These are phyloP conservation scores for Eledona agricola DNA, from an alignment of 2,888 invertebrate species.

Conservation along the genomic window DNA sequence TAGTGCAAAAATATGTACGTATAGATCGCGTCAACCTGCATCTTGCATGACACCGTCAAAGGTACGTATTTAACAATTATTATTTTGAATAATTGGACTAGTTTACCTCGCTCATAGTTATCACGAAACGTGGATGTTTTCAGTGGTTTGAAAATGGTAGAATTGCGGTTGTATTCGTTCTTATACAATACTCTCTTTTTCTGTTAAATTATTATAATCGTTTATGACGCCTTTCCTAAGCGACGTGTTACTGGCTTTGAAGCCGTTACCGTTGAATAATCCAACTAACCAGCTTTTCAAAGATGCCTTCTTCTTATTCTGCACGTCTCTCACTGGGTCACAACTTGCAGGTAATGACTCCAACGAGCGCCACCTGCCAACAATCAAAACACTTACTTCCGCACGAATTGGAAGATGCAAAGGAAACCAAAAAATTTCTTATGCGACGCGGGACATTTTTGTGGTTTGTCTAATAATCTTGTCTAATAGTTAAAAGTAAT, in stretches of 20 bases:
- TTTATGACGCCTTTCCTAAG: slow-evolving; percentile 66
- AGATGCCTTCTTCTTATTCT: slow-evolving; percentile 72
- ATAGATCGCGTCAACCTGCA: too few species aligned
- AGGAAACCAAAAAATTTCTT: too few species aligned
- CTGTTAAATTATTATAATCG: slow-evolving; percentile 66
- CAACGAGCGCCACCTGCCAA: slow-evolving; percentile 75
- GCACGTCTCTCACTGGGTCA: slow-evolving; percentile 56
- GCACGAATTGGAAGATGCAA: too few species aligned
- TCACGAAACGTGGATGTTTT: background rate
- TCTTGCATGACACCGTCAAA: too few species aligned
- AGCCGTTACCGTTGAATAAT: slow-evolving; percentile 76
- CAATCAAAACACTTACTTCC: slow-evolving; percentile 2
- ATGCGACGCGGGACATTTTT: too few species aligned
- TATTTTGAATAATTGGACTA: slow-evolving; percentile 23
- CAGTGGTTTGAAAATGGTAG: slow-evolving; percentile 1
- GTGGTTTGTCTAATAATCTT: too few species aligned
- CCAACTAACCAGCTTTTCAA: slow-evolving; percentile 79
- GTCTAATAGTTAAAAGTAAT: too few species aligned
- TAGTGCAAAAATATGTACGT: slow-evolving; percentile 19
- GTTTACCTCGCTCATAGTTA: slow-evolving; percentile 10
- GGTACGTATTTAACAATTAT: slow-evolving; percentile 17
- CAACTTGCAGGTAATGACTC: slow-evolving; percentile 69
- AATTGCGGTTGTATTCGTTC: slow-evolving; percentile 7
- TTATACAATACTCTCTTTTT: slow-evolving; percentile 70
- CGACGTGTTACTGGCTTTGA: slow-evolving; percentile 72